These are phyloP conservation scores for Microctenopoma steveboyesi DNA, from an alignment of 2,797 vertebrate species.

Conservation along the genomic window DNA sequence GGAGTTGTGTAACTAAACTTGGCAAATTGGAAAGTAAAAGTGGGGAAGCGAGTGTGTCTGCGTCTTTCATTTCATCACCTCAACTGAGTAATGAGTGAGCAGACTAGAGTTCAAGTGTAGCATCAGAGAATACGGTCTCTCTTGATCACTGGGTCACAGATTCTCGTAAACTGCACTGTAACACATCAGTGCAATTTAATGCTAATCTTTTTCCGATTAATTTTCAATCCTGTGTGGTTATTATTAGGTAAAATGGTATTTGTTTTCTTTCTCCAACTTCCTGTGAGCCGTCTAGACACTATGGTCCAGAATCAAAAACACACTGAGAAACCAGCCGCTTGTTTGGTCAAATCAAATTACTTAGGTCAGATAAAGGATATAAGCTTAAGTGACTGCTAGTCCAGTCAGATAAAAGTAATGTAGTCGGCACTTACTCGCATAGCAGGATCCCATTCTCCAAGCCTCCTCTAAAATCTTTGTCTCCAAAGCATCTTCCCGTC, in stretches of 20 bases:
- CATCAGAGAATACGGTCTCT: not conserved
- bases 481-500: constrained; percentile 93
- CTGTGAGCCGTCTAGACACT: not conserved
- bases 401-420: not conserved
- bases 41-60: constrained; percentile 21
- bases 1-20: constrained; percentile 34
- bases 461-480: constrained; percentile 91
- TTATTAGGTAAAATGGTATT: not conserved
- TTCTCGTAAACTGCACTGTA: not conserved
- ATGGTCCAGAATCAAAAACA: not conserved
- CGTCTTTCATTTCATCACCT: constrained; percentile 38
- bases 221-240: not conserved
- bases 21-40: constrained; percentile 22
- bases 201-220: not conserved
- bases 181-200: not conserved
- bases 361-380: not conserved
- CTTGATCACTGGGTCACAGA: constrained; percentile 28
- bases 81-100: constrained; percentile 14
- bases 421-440: constrained; percentile 92
- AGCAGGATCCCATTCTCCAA: constrained; percentile 96
- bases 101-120: constrained; percentile 27
- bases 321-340: not conserved
- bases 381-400: not conserved
- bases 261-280: not conserved
- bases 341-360: not conserved